A percentile compares a stretch with the other conserved stretches of the same genome.
Evolutionary conservation across 2,888 invertebrate genomes (phyloP).

Genomic region (Eurytoma californica): DNA sequence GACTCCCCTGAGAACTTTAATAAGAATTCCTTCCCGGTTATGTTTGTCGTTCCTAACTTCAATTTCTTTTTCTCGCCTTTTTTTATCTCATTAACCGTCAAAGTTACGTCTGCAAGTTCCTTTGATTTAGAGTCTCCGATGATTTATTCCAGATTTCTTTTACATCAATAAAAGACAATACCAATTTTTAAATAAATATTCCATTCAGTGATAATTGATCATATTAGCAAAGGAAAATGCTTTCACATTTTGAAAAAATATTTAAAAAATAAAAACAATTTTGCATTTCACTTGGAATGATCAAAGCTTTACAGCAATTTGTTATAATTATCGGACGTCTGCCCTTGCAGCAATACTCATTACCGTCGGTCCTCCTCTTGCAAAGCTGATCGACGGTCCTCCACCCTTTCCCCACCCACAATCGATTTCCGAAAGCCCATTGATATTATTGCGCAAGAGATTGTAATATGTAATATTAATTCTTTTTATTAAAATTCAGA

Average conservation of each 20-base stretch:
- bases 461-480: too few relatives aligned
- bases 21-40: constrained; percentile 50
- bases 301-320: too few relatives aligned
- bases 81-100: constrained; percentile 49
- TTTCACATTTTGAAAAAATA: neutral
- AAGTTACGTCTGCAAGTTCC: constrained; percentile 37
- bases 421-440: too few relatives aligned
- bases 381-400: too few relatives aligned
- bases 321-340: too few relatives aligned
- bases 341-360: too few relatives aligned
- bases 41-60: constrained; percentile 42
- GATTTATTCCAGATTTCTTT: neutral
- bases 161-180: neutral
- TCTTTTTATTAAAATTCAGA: too few relatives aligned
- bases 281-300: too few relatives aligned
- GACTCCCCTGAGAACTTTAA: constrained; percentile 55
- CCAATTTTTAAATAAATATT: neutral
- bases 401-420: too few relatives aligned
- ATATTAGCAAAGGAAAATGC: too few relatives aligned
- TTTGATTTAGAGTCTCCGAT: constrained; percentile 31
- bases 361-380: too few relatives aligned
- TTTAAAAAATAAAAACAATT: neutral
- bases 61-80: constrained; percentile 36
- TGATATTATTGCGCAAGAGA: too few relatives aligned
- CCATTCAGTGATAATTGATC: neutral